Conservation (phyloP, 2,888 invertebrate species). For the Lobophora halterata region DNA sequence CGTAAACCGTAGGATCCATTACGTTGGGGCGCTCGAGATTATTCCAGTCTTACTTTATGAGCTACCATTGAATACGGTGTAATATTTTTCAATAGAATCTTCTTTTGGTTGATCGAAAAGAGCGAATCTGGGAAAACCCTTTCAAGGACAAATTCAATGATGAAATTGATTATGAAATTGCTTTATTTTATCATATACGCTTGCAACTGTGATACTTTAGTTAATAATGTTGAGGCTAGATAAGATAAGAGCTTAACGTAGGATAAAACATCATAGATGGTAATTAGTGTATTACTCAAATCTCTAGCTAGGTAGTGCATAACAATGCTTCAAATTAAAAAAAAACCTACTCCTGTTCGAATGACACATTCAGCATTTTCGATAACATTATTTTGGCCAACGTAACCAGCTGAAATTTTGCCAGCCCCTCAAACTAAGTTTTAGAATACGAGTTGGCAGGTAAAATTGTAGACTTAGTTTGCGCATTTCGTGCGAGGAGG, state of each 20-base stretch:
- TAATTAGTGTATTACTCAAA: too few species aligned
- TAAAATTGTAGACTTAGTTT: constrained; percentile 32
- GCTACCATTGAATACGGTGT: constrained; percentile 38
- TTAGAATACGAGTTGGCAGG: constrained; percentile 23
- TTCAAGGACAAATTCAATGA: constrained; percentile 8
- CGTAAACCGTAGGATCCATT: constrained; percentile 68
- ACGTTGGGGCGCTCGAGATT: constrained; percentile 51
- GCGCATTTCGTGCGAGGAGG: constrained; percentile 32
- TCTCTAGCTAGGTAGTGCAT: too few species aligned
- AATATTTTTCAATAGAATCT: constrained; percentile 41
- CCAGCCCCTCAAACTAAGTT: constrained; percentile 19
- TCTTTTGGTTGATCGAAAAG: constrained; percentile 22
- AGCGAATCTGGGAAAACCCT: constrained; percentile 9
- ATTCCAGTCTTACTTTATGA: constrained; percentile 47
- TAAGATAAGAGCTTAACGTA: too few species aligned
- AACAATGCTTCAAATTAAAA: too few species aligned
- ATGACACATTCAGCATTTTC: too few species aligned
- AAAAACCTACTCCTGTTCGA: too few species aligned
- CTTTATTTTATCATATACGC: too few species aligned
- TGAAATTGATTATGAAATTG: constrained; percentile 1
- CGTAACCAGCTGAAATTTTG: constrained; percentile 9
- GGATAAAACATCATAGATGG: too few species aligned
- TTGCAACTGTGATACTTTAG: too few species aligned
- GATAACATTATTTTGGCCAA: too few species aligned
- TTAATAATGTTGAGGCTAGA: too few species aligned